Base-by-base conservation (phyloP, 2,888 invertebrate genomes). In the Drosophila colorata region DNA sequence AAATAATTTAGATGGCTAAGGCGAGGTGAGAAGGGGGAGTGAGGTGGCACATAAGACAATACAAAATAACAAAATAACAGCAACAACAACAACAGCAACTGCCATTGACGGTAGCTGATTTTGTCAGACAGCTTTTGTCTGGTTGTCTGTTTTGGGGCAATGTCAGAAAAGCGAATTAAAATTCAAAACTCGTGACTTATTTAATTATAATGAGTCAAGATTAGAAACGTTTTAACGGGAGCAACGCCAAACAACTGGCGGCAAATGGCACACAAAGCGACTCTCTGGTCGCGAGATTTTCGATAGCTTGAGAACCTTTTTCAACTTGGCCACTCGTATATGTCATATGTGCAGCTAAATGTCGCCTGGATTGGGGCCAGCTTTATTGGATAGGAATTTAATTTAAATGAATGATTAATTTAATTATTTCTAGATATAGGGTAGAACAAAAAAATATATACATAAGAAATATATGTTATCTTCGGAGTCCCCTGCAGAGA, bases 111-210 rank as follows among this genome's bases (percentile, higher is more conserved):
- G 81, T 79, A 78, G 78, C 73, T 68, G 69, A 69, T 66, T 75
- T 67, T 75, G 85, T 87, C 87, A 77, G 87, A 83, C 83, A 83
- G 77, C 70, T 44, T 52, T 70, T 60, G 71, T 52, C 65, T 51
- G 47, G 28, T 23, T 31, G 46, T 33, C 58, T 23, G 59, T 53
- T 61, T 48, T 23, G 55, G 69, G 46, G 65, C 69, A 66, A 71
- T 66, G 59, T 56, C 63, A 66, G 73, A 78, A 74, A 74, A 60
- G 63, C 70, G 78, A 85, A 86, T 87, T 85, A 85, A 87, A 88
- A 86, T 85, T 86, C 86, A 88, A 84, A 88, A 88, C 84, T 88
- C 86, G 86, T 86, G 86, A 86, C 88, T 86, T 88, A 87, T 83
- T 88, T 88, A 86, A 88, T 86, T 86, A 87, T 88, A 86, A 86